Base-by-base conservation (phyloP, 2,113 vertebrate species). In the Planiliza haematocheilus region DNA sequence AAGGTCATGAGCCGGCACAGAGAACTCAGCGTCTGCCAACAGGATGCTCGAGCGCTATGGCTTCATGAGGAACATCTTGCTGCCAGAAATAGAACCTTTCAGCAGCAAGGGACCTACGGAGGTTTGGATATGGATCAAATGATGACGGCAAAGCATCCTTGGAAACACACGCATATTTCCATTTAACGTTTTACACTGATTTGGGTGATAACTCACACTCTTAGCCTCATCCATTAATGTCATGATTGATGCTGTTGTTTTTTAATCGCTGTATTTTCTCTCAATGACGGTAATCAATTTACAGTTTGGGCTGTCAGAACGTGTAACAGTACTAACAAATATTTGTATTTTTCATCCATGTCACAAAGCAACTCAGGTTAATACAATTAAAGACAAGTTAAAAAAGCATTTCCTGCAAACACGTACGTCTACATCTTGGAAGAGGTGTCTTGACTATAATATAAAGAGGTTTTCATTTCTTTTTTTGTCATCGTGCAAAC, bases 31-130 rank as follows among this genome's bases (percentile, higher is more conserved):
- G 6, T 71, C 69, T 75, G 70, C 65, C 81, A 85, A 71, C 74
- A 72, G 72, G 70, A 83, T 58, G 72, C 62, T 64, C 7, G 9
- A 74, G 65, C 17, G 17, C 79, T 38, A 59, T 66, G 80, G 69
- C 57, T 73, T 76, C 66, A 79, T 53, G 37, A 66, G 52, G 77
- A 78, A 58, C 73, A 38, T 53, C 46, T 51, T 58, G 20, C 58
- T 61, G 72, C 79, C 85, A 85, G 55, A 83, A 90, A 90, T 85
- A 88, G 83, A 81, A 64, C n/a, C 70, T 82, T 81, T 86, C 68
- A 79, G 65, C 63, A 84, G 68, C 65, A 36, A 58, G 49, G 51
- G 58, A 72, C 48, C 77, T 59, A 74, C 58, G 30, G 77, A 82
- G 60, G 78, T 50, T 72, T 88, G 89, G 73, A 77, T 57, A 63